A percentile compares a stretch with the other conserved stretches of the same genome.
Conservation (phyloP, 1,140 invertebrate genomes). For the Anastrepha obliqua region DNA sequence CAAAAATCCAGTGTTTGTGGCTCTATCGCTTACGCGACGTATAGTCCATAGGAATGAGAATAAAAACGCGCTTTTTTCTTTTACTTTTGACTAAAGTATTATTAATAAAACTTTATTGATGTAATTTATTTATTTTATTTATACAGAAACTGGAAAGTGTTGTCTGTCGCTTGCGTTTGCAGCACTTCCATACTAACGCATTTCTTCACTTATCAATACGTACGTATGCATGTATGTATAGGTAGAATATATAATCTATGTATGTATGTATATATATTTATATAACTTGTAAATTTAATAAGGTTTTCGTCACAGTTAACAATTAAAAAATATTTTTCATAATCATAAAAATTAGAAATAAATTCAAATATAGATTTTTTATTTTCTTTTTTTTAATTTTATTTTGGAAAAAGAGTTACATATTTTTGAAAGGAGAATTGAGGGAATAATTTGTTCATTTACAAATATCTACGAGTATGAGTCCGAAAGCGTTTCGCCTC, state of each 20-base stretch:
- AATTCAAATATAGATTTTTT: background rate
- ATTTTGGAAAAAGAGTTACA: background rate
- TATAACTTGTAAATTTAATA: conserved; percentile 15
- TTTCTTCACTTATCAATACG: background rate
- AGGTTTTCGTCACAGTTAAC: background rate
- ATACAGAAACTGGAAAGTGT: conserved; percentile 56
- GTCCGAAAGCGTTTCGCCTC: background rate
- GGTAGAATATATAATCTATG: background rate
- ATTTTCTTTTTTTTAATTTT: background rate
- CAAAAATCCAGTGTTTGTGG: no score
- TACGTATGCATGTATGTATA: conserved; percentile 15
- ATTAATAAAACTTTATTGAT: conserved; percentile 56
- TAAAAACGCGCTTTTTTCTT: background rate
- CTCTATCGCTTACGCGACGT: no score
- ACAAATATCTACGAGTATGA: background rate
- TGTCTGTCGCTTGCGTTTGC: conserved; percentile 4
- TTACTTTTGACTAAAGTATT: conserved; percentile 51
- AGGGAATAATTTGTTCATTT: background rate
- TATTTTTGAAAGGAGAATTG: background rate
- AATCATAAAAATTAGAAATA: background rate
- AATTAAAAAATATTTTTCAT: background rate
- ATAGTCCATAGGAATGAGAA: no score
- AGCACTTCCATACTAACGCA: background rate
- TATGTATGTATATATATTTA: conserved; percentile 31
- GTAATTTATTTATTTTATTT: conserved; percentile 54